These are phyloP conservation scores for Bos javanicus DNA, from an alignment of 2,113 vertebrate genomes.

Conservation along the genomic window DNA sequence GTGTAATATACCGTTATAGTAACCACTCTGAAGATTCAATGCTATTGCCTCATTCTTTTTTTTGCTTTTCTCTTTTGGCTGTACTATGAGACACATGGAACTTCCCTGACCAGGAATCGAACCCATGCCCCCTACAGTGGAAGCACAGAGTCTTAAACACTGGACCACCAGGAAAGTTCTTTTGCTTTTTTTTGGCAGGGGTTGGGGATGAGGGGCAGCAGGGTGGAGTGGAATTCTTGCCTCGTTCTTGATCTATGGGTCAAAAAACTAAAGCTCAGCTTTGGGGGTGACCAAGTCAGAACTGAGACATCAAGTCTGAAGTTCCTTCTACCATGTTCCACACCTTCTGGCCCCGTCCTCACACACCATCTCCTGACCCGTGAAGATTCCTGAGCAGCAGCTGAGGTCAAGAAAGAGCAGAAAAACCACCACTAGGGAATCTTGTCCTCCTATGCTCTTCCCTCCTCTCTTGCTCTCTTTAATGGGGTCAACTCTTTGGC, in stretches of 20 bases:
- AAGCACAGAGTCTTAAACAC: not conserved
- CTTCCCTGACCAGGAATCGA: not conserved
- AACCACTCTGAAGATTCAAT: not conserved
- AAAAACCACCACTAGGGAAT: not conserved
- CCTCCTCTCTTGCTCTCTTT: not conserved
- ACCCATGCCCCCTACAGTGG: not conserved
- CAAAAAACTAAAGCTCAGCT: not conserved
- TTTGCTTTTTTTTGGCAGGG: not conserved
- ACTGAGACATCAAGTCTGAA: not conserved
- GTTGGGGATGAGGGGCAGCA: rapidly evolving
- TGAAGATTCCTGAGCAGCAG: not conserved
- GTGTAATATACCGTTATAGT: rapidly evolving
- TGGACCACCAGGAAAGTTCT: not conserved
- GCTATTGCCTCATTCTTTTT: not conserved
- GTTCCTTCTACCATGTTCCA: not conserved
- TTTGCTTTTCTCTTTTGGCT: not conserved
- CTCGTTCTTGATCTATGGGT: not conserved
- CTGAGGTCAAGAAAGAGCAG: not conserved
- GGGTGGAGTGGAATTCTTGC: rapidly evolving
- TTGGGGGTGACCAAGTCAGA: not conserved
- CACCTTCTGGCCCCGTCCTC: not conserved
- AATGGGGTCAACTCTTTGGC: not conserved
- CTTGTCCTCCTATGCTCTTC: rapidly evolving
- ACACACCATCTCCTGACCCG: not conserved
- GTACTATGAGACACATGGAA: not conserved